Conservation (phyloP, 2,888 invertebrate species). For the Leucoma salicis region DNA sequence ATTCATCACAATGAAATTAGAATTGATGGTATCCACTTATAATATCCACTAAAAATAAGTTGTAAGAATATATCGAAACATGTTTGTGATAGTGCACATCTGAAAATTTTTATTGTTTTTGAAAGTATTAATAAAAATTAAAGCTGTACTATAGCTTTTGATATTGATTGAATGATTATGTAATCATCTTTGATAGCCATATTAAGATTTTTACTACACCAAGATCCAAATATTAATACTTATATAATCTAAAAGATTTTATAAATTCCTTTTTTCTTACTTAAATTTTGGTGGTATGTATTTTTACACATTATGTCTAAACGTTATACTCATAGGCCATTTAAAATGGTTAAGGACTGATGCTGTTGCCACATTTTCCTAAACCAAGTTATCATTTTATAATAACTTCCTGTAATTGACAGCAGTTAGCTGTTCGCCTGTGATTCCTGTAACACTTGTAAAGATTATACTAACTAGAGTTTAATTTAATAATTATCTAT, state of each 20-base stretch:
- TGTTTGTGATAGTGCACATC: too few relatives aligned
- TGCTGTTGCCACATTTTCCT: neutral
- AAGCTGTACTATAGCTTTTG: too few relatives aligned
- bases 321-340: slow-evolving; percentile 37
- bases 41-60: too few relatives aligned
- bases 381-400: neutral
- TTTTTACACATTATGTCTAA: slow-evolving; percentile 41
- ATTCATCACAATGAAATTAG: too few relatives aligned
- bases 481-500: slow-evolving; percentile 40
- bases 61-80: too few relatives aligned
- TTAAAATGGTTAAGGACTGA: slow-evolving; percentile 13
- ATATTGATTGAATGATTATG: too few relatives aligned
- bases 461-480: slow-evolving; percentile 21
- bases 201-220: slow-evolving; percentile 32
- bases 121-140: too few relatives aligned
- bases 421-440: slow-evolving; percentile 10
- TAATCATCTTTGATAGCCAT: neutral
- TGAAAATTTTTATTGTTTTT: too few relatives aligned
- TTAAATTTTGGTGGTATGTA: slow-evolving; percentile 33
- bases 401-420: slow-evolving; percentile 1
- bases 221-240: slow-evolving; percentile 19
- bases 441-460: slow-evolving; percentile 25
- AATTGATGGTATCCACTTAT: too few relatives aligned
- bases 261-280: slow-evolving; percentile 62
- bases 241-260: slow-evolving; percentile 25